Evolutionary conservation across 2,888 invertebrate species (phyloP), one percentile per base, ranked within the genome.

Genomic region (Podabrus alpinus): DNA sequence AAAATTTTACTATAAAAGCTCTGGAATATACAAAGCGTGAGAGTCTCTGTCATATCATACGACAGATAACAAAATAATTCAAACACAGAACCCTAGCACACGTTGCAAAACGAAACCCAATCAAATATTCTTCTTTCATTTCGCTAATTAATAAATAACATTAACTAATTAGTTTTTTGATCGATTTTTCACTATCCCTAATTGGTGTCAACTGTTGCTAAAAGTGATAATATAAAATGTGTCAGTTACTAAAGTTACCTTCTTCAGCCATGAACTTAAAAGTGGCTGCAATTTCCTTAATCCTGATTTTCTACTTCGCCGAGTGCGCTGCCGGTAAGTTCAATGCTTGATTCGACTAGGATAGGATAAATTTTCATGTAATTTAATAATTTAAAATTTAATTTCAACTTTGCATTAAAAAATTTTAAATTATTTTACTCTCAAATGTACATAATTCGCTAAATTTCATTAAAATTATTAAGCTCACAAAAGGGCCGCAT

Each of bases 271-370:
- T 79, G 72, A 76, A 78, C 29, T 75, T 76, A 66, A 81, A 79
- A 75, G 77, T 85, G 71, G 82, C 88, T 62, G 87, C 88, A 77
- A 83, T 89, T 64, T 86, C 89, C n/a, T 86, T 88, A 16, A 81
- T 92, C 24, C 85, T 92, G 59, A 86, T 91, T 72, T 86, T 91
- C 79, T 90, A 90, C 79, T 88, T 92, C 75, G 90, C 89, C 16
- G 91, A 91, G 82, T 90, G 90, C 80, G 90, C 90, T 74, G 89
- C 91, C 86, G 92, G 92, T 92, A 86, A 84, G 86, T 83, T 80
- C 72, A 70, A 75, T 73, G 72, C 72, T 62, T 21, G 68, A 67
- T 16, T 25, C 29, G 17, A 59, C 21, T 45, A 19, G 59, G 13
- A 19, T 59, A 59, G 15, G 21, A 45, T 10, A n/a, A 25, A 45